phyloP scores from a whole-genome alignment of 37 sponge, comb jelly and placozoan genomes.

The Theonella swinhoei region DNA sequence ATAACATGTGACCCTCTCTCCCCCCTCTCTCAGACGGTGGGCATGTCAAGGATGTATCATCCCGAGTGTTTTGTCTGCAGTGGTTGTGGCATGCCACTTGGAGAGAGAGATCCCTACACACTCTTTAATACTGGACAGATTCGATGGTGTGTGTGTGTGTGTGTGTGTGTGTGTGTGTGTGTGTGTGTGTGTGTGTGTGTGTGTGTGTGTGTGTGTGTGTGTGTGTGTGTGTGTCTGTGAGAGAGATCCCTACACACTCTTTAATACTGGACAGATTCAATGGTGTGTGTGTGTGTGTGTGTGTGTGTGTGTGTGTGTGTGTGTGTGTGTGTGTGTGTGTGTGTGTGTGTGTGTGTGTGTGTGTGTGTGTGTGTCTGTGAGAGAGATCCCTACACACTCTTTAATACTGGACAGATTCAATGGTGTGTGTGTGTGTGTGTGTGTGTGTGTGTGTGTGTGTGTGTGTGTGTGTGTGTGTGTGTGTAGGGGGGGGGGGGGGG shows the following conservation, averaged over 20 bases:
- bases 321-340: neutral
- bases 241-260: slow-evolving; percentile 67
- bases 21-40: slow-evolving; percentile 55
- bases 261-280: slow-evolving; percentile 32
- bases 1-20: neutral
- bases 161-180: neutral
- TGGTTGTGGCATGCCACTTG: slow-evolving; percentile 62
- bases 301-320: neutral
- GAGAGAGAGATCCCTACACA: slow-evolving; percentile 72
- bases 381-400: slow-evolving; percentile 67
- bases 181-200: neutral
- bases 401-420: slow-evolving; percentile 32
- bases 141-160: too few relatives aligned
- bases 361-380: too few relatives aligned
- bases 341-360: too few relatives aligned
- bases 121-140: slow-evolving; percentile 49
- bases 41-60: slow-evolving; percentile 64
- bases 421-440: too few relatives aligned
- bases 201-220: too few relatives aligned
- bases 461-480: neutral
- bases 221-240: too few relatives aligned
- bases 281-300: too few relatives aligned
- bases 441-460: neutral
- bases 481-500: too few relatives aligned
- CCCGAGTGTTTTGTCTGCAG: slow-evolving; percentile 81